Evolutionary conservation across 2,888 invertebrate species (phyloP).

Genomic region (Cybosia mesomella): DNA sequence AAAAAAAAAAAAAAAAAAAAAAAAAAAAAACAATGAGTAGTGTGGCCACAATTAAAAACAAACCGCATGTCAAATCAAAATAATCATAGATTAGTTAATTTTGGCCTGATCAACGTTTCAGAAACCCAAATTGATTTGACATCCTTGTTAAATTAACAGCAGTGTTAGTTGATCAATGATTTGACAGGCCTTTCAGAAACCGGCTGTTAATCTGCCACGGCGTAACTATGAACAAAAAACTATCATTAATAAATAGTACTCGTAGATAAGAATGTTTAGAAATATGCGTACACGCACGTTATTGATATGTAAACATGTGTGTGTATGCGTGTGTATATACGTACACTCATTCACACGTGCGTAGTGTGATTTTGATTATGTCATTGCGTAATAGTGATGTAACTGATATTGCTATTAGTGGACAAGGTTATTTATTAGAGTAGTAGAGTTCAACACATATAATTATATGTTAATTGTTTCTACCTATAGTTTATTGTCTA

Average conservation of each 20-base stretch:
- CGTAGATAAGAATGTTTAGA: constrained; percentile 17
- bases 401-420: constrained; percentile 50
- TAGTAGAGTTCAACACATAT: constrained; percentile 18
- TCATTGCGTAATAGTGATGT: constrained; percentile 58
- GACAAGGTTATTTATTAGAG: constrained; percentile 42
- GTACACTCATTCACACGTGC: constrained; percentile 18
- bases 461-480: constrained; percentile 20
- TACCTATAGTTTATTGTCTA: background rate
- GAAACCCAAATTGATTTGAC: no score
- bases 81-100: no score
- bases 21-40: no score
- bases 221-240: constrained; percentile 7
- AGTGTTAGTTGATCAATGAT: no score
- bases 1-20: no score
- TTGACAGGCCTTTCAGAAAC: no score
- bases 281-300: constrained; percentile 31
- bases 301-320: background rate
- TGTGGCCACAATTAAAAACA: no score
- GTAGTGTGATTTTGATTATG: constrained; percentile 45
- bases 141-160: no score
- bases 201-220: no score
- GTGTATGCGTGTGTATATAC: constrained; percentile 16
- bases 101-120: no score
- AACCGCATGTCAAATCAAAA: no score
- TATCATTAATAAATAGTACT: constrained; percentile 13